phyloP scores from a whole-genome alignment of 2,888 invertebrate species.

The Vanessa cardui region DNA sequence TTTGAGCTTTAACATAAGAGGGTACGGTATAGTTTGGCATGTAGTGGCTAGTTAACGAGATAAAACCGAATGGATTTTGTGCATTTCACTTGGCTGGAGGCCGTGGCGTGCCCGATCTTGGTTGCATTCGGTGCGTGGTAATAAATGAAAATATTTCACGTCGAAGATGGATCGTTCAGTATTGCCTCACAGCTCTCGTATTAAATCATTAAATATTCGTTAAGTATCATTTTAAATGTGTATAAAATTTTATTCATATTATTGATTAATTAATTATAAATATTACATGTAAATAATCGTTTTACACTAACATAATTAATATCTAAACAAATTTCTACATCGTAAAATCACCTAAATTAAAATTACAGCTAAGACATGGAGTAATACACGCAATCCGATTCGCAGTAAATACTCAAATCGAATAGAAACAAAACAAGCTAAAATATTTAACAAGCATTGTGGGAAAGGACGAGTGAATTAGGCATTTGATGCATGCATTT shows the following conservation, averaged over 20 bases:
- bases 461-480: constrained; percentile 18
- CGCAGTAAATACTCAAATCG: constrained; percentile 11
- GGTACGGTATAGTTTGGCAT: constrained; percentile 47
- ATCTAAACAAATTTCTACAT: too few species aligned
- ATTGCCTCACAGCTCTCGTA: constrained; percentile 34
- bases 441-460: constrained; percentile 9
- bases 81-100: constrained; percentile 73
- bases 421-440: constrained; percentile 5
- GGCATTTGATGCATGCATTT: constrained; percentile 27
- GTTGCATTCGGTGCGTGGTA: constrained; percentile 43
- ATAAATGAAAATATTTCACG: constrained; percentile 51
- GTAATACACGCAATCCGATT: background rate
- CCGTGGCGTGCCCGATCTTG: constrained; percentile 51
- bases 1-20: constrained; percentile 46
- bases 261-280: background rate
- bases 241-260: background rate
- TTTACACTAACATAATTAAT: background rate
- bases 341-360: too few species aligned
- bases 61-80: constrained; percentile 80
- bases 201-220: background rate
- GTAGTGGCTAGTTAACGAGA: constrained; percentile 57
- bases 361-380: too few species aligned
- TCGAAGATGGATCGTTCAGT: constrained; percentile 43
- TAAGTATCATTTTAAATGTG: background rate
- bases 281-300: background rate